A percentile compares a stretch with the other conserved stretches of the same genome.
These are phyloP conservation scores for Tupiocoris notatus DNA, from an alignment of 2,888 invertebrate species.

Conservation along the genomic window DNA sequence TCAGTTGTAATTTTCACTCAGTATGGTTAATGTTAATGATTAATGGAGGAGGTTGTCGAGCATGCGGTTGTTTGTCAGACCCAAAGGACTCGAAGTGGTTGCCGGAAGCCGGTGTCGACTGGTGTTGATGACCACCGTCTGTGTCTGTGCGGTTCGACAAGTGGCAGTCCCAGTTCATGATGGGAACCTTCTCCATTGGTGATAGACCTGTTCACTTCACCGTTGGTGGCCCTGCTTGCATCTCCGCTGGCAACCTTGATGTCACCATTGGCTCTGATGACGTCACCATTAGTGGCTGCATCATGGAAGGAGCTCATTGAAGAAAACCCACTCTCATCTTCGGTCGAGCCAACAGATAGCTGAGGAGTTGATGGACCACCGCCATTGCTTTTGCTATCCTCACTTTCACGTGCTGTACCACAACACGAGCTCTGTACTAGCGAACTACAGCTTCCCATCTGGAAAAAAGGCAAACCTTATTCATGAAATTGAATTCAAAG, in stretches of 20 bases:
- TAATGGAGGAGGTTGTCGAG: constrained; percentile 28
- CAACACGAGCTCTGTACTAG: constrained; percentile 48
- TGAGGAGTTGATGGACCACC: constrained; percentile 51
- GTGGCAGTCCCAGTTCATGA: constrained; percentile 50
- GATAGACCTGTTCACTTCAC: constrained; percentile 17
- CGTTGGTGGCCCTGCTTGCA: constrained; percentile 1
- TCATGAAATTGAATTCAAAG: no score
- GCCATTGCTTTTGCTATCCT: constrained; percentile 49
- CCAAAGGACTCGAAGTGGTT: constrained; percentile 49
- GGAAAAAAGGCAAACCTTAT: no score
- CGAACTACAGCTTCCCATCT: constrained; percentile 50
- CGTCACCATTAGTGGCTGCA: constrained; percentile 56
- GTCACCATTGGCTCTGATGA: constrained; percentile 11
- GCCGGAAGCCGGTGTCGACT: constrained; percentile 46
- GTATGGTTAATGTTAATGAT: constrained; percentile 28
- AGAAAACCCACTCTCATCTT: constrained; percentile 83
- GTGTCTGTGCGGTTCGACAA: constrained; percentile 48
- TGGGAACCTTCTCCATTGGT: constrained; percentile 46
- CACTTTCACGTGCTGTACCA: constrained; percentile 40
- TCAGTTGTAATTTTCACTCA: neutral
- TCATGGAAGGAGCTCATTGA: constrained; percentile 84
- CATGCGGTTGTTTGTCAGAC: constrained; percentile 46
- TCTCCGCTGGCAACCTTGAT: neutral
- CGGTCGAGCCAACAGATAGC: constrained; percentile 54
- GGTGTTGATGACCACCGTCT: constrained; percentile 50